Evolutionary conservation across 2,888 invertebrate genomes (phyloP).

Genomic region (Tuta absoluta): DNA sequence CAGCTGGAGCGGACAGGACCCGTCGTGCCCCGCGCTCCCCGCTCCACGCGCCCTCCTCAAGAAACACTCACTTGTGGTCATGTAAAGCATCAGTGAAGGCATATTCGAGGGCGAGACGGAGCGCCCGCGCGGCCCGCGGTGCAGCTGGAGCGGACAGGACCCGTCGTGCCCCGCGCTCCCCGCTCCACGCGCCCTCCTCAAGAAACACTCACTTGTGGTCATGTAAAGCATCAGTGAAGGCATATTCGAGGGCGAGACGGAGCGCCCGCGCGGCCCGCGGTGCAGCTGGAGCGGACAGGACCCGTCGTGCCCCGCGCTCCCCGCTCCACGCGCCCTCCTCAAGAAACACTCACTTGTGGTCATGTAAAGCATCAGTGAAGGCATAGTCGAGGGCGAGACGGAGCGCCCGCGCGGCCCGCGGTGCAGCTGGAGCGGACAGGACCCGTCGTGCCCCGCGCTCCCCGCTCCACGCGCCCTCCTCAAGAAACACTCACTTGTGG

Average conservation of each 20-base stretch:
- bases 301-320: constrained; percentile 71
- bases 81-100: constrained; percentile 73
- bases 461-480: constrained; percentile 30
- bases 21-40: no score
- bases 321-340: constrained; percentile 49
- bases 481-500: constrained; percentile 52
- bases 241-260: constrained; percentile 72
- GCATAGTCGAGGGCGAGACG: constrained; percentile 74
- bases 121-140: constrained; percentile 66
- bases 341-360: constrained; percentile 63
- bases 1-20: no score
- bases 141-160: constrained; percentile 68
- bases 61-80: no score
- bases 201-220: no score
- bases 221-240: constrained; percentile 71
- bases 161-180: constrained; percentile 67
- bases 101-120: constrained; percentile 72
- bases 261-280: constrained; percentile 69
- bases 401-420: constrained; percentile 44
- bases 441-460: constrained; percentile 35
- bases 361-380: constrained; percentile 71
- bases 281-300: constrained; percentile 66
- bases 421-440: no score
- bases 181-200: constrained; percentile 48
- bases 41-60: no score